Base-by-base conservation (phyloP, 2,113 vertebrate species). In the Orthochromis indermauri region DNA sequence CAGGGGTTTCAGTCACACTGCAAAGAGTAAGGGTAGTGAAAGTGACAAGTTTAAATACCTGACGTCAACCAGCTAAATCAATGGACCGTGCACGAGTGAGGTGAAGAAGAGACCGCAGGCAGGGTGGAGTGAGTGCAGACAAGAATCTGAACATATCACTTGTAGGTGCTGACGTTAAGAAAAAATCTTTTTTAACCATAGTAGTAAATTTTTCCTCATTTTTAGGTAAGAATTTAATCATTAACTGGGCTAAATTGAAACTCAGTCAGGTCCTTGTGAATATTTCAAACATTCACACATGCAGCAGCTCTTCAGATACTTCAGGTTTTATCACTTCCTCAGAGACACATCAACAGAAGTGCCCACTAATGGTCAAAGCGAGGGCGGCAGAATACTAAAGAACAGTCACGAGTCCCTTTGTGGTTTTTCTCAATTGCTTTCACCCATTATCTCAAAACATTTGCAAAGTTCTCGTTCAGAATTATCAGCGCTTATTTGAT, bases 401-500 rank as follows among this genome's bases (percentile, higher is more conserved):
- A 37, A 16, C 49, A 31, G 8, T 71, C 19, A 17, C 1, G 2
- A n/a, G 21, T 80, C 33, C 76, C 73, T 71, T 53, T 42, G 12
- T 40, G 11, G n/a, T 6, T 68, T 40, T 68, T 68, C 63, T 40
- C 19, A 40, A 8, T 40, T 68, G 35, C 66, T 71, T 24, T 10
- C 12, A 14, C n/a, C n/a, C 8, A 42, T 71, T 10, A 13, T 12
- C 66, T 1, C n/a, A 42, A 42, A 2, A 24, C 37, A 42, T 68
- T 37, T 68, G n/a, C 35, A 68, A 14, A 24, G 3, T 71, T 8
- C n/a, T 13, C 11, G 7, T 68, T 21, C 11, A 24, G 35, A 97
- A 98, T 99, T 94, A 99, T 99, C 2, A 98, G 98, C 68, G 96
- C 98, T 92, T 98, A 99, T 96, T 96, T 99, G 94, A 97, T 98